Percentiles rank a stretch among this genome's conserved stretches.
These are phyloP conservation scores for Taurulus bubalis DNA, from an alignment of 2,113 vertebrate genomes.

Conservation along the genomic window DNA sequence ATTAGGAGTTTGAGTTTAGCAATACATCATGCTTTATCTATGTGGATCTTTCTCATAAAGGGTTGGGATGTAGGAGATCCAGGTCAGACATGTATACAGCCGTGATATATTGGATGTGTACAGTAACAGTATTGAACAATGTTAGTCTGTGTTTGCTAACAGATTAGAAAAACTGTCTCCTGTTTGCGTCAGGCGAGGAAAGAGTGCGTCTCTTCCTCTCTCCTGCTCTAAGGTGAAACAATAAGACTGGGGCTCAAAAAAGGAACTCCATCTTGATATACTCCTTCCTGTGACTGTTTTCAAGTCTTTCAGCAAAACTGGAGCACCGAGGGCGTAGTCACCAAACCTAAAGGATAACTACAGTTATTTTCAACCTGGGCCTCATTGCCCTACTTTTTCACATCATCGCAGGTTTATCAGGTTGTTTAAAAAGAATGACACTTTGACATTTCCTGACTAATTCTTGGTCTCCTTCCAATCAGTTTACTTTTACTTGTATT, in stretches of 20 bases:
- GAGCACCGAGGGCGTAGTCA: constrained; percentile 68
- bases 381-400: constrained; percentile 44
- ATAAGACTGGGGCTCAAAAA: constrained; percentile 88
- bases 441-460: not conserved
- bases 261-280: constrained; percentile 88
- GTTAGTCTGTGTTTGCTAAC: not conserved
- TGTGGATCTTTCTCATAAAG: not conserved
- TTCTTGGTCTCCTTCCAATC: not conserved
- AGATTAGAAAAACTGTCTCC: constrained; percentile 57
- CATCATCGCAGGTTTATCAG: not conserved
- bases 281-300: constrained; percentile 92
- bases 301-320: constrained; percentile 76
- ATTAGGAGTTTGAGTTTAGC: constrained; percentile 5
- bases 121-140: constrained; percentile 13
- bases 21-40: constrained; percentile 3
- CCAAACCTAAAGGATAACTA: constrained; percentile 71
- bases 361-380: constrained; percentile 56
- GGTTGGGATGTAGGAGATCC: not conserved
- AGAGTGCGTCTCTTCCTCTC: constrained; percentile 64
- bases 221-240: constrained; percentile 83
- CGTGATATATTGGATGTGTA: constrained; percentile 21
- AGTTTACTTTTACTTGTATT: not conserved
- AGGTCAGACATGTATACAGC: constrained; percentile 1
- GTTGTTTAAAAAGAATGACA: not conserved
- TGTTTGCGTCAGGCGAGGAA: constrained; percentile 67